A percentile compares a stretch with the other conserved stretches of the same genome.
phyloP scores from a whole-genome alignment of 2,888 invertebrate species.

The Drosophila anomalipes region DNA sequence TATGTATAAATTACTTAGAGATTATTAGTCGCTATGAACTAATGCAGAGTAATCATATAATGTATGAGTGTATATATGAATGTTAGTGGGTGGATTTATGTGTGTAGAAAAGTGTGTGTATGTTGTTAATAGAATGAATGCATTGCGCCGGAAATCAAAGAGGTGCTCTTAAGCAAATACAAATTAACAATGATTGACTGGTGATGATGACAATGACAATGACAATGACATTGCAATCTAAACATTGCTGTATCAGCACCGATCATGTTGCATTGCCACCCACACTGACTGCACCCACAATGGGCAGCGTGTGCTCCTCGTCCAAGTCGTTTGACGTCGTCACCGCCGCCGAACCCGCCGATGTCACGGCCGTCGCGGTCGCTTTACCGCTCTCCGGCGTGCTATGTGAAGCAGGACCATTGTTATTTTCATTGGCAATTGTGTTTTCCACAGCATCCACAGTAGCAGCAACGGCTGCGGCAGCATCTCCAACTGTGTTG shows the following conservation, averaged over 20 bases:
- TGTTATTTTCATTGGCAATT: constrained; percentile 73
- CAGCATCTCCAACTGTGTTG: constrained; percentile 37
- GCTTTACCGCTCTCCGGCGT: constrained; percentile 45
- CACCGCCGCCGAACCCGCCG: constrained; percentile 5
- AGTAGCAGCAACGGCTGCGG: constrained; percentile 4
- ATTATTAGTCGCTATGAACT: constrained; percentile 74
- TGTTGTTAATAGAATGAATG: constrained; percentile 33
- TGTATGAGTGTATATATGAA: constrained; percentile 28
- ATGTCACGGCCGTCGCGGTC: background rate
- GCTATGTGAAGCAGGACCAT: constrained; percentile 66
- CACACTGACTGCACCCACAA: constrained; percentile 30
- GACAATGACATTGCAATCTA: constrained; percentile 26
- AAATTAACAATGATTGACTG: constrained; percentile 72
- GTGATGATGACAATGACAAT: constrained; percentile 29
- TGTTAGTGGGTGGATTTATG: constrained; percentile 15
- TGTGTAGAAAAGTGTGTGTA: constrained; percentile 29
- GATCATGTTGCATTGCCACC: constrained; percentile 77
- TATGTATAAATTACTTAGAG: constrained; percentile 75
- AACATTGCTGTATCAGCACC: constrained; percentile 44
- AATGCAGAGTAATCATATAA: constrained; percentile 60
- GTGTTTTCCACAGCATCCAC: constrained; percentile 32
- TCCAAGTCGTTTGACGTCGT: constrained; percentile 48
- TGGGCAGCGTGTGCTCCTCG: constrained; percentile 50
- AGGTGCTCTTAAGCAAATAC: constrained; percentile 47
- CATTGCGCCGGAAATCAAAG: constrained; percentile 43